These are phyloP conservation scores for Plumapathes pennacea DNA, from an alignment of 92 coral and sea anemone species.

Conservation along the genomic window DNA sequence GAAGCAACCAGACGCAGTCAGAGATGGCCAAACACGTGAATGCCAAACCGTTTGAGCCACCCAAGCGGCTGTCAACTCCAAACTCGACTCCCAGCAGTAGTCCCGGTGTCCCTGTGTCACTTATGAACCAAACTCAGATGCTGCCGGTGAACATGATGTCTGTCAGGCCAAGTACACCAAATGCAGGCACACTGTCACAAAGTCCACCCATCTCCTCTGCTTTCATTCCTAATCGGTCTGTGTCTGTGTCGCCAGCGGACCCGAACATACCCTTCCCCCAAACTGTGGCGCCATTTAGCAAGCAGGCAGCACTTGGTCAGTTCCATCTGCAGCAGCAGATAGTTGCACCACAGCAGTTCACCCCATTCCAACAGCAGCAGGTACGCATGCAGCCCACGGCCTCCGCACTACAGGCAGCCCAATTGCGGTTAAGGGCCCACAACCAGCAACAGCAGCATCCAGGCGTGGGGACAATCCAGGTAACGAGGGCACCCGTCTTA, in stretches of 20 bases:
- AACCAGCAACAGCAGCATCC: conserved; percentile 74
- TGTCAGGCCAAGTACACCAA: conserved; percentile 71
- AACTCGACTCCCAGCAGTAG: conserved; percentile 54
- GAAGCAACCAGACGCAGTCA: conserved; percentile 58
- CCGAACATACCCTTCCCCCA: conserved; percentile 71
- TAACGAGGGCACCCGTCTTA: conserved; percentile 55
- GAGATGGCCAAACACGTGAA: conserved; percentile 91
- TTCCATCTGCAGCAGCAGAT: conserved; percentile 80
- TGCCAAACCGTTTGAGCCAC: conserved; percentile 99
- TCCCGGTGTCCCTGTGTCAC: conserved; percentile 46
- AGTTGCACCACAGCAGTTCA: conserved; percentile 69
- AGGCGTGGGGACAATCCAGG: conserved; percentile 54
- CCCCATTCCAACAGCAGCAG: conserved; percentile 88
- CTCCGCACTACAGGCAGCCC: conserved; percentile 51
- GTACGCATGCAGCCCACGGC: conserved; percentile 57
- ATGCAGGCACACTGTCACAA: conserved; percentile 70
- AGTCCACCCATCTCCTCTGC: conserved; percentile 84
- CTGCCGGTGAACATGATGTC: conserved; percentile 62
- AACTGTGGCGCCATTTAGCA: conserved; percentile 72
- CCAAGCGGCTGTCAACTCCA: conserved; percentile 77
- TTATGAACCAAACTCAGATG: conserved; percentile 50
- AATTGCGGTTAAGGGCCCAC: conserved; percentile 49
- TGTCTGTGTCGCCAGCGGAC: conserved; percentile 90
- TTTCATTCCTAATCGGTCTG: conserved; percentile 70
- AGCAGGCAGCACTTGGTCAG: conserved; percentile 75